Conservation (phyloP, 2,113 vertebrate species). For the Sialia sialis region DNA sequence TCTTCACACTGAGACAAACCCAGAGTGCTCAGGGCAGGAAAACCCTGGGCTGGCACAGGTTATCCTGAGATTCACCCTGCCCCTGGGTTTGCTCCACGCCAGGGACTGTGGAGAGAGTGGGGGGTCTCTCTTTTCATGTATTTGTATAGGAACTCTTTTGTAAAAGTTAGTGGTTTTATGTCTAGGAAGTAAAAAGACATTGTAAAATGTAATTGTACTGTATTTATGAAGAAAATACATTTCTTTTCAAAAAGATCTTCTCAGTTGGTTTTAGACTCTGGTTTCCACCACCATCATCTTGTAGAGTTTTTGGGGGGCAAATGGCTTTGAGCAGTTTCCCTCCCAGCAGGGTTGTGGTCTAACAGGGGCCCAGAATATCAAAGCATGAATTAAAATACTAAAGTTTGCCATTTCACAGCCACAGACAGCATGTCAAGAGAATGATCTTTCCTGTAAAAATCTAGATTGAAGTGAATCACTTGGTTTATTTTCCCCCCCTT, state of each 20-base stretch:
- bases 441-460: neutral
- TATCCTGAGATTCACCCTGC: neutral
- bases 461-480: neutral
- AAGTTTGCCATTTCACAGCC: neutral
- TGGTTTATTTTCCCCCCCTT: neutral
- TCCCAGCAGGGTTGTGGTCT: neutral
- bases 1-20: neutral
- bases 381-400: neutral
- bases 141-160: conserved; percentile 62
- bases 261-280: conserved; percentile 12
- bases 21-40: neutral
- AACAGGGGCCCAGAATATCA: neutral
- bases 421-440: neutral
- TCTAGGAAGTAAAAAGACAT: conserved; percentile 60
- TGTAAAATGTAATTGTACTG: conserved; percentile 67
- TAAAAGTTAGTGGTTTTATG: conserved; percentile 56
- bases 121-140: conserved; percentile 24
- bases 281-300: neutral
- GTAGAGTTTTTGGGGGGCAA: neutral
- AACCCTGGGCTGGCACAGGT: neutral
- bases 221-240: conserved; percentile 73
- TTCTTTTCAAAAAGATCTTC: conserved; percentile 52
- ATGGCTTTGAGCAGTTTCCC: neutral
- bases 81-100: neutral
- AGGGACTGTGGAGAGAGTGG: neutral